phyloP scores from a whole-genome alignment of 2,888 invertebrate species.

The Mycalesis mineus region DNA sequence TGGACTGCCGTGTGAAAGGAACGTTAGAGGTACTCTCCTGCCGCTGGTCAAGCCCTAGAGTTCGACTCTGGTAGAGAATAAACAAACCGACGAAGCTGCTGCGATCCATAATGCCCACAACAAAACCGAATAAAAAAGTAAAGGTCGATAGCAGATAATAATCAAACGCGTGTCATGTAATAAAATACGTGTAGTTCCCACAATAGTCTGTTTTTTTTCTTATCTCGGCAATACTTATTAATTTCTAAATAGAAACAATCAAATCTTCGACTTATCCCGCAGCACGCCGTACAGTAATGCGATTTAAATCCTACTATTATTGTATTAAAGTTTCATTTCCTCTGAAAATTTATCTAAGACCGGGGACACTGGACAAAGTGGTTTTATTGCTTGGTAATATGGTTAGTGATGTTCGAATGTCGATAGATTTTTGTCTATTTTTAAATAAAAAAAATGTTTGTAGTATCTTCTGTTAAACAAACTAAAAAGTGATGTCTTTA shows the following conservation, averaged over 20 bases:
- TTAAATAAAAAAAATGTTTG: not conserved
- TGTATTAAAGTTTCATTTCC: conserved; percentile 20
- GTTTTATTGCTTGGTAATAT: conserved; percentile 47
- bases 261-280: conserved; percentile 4
- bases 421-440: conserved; percentile 6
- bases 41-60: too few relatives aligned
- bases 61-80: too few relatives aligned
- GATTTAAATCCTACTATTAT: conserved; percentile 5
- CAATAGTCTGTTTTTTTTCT: not conserved
- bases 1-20: too few relatives aligned
- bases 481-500: too few relatives aligned
- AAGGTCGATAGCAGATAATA: too few relatives aligned
- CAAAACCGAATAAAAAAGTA: too few relatives aligned
- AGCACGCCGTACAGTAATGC: conserved; percentile 36
- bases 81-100: too few relatives aligned
- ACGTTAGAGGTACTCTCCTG: too few relatives aligned
- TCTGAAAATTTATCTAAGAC: conserved; percentile 14
- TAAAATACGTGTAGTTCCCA: not conserved
- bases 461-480: too few relatives aligned
- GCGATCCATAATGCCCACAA: too few relatives aligned
- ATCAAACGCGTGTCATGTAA: too few relatives aligned
- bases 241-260: not conserved
- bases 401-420: conserved; percentile 39
- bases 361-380: conserved; percentile 36
- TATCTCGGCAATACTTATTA: not conserved